These are phyloP conservation scores for Neelides sp. DNA, from an alignment of 1,140 invertebrate species.

Conservation along the genomic window DNA sequence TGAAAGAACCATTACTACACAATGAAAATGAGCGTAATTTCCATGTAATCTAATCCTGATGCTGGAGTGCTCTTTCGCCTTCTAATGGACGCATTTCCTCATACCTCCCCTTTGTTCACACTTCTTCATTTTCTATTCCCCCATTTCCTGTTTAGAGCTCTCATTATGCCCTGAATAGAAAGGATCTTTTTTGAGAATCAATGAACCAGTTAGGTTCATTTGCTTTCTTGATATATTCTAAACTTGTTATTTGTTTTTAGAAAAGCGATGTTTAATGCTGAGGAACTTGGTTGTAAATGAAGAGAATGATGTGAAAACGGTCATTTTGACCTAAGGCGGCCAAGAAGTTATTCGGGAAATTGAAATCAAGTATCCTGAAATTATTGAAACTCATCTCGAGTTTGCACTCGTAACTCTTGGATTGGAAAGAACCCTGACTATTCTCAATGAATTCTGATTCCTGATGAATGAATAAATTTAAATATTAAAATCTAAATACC, in stretches of 20 bases:
- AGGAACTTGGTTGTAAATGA: conserved; percentile 12
- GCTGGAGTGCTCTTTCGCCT: conserved; percentile 7
- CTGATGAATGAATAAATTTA: too few species aligned
- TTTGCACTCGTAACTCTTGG: conserved; percentile 9
- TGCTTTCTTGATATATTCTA: too few species aligned
- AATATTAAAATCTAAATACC: too few species aligned
- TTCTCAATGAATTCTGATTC: too few species aligned
- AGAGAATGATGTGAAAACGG: conserved; percentile 1
- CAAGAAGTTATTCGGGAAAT: conserved; percentile 10
- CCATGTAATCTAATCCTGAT: neutral
- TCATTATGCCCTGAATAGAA: too few species aligned
- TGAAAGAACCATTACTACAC: neutral
- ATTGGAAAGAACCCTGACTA: neutral
- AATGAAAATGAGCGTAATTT: neutral
- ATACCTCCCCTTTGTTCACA: too few species aligned
- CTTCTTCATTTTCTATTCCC: neutral
- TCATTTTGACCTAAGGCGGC: conserved; percentile 10
- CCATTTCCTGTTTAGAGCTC: neutral
- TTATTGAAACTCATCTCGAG: conserved; percentile 13
- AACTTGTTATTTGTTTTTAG: conserved; percentile 4
- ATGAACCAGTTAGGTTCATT: too few species aligned
- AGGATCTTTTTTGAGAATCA: too few species aligned
- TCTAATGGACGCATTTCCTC: conserved; percentile 3
- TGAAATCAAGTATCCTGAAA: neutral
- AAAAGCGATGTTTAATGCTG: conserved; percentile 16